A percentile compares a stretch with the other conserved stretches of the same genome.
Evolutionary conservation across 2,888 invertebrate genomes (phyloP).

Genomic region (Coenonympha glycerion): DNA sequence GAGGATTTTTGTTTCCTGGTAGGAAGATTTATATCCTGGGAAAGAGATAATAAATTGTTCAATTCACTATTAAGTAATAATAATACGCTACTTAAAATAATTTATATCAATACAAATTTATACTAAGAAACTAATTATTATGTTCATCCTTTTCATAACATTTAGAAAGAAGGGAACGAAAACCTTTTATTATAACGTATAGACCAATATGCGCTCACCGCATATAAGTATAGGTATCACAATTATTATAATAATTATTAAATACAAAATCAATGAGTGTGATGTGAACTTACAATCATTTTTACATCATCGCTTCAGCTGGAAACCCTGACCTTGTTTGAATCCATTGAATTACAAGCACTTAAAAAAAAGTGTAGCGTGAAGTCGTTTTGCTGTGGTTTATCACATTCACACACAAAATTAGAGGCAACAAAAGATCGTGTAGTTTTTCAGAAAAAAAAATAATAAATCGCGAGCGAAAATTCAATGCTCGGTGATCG

Average conservation of each 20-base stretch:
- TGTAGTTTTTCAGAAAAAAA: not conserved
- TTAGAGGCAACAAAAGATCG: not conserved
- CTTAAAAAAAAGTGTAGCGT: slow-evolving; percentile 1
- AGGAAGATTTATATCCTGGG: slow-evolving; percentile 16
- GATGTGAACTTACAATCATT: slow-evolving; percentile 36
- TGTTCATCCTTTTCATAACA: too few relatives aligned
- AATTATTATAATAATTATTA: too few relatives aligned
- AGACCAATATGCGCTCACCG: too few relatives aligned
- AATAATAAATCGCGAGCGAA: not conserved
- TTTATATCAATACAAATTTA: too few relatives aligned
- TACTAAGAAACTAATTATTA: too few relatives aligned
- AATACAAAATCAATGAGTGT: slow-evolving; percentile 7
- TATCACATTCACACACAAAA: slow-evolving; percentile 1
- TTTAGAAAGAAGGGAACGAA: not conserved
- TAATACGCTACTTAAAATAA: too few relatives aligned
- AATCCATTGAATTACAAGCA: slow-evolving; percentile 27
- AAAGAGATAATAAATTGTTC: not conserved
- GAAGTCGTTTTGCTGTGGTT: not conserved
- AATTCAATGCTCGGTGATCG: not conserved
- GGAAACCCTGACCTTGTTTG: slow-evolving; percentile 53
- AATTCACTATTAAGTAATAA: not conserved
- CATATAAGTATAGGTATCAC: too few relatives aligned
- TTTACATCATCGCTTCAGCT: slow-evolving; percentile 56
- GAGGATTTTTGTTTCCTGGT: slow-evolving; percentile 16
- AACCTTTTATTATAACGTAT: too few relatives aligned